These are phyloP conservation scores for Scalopus aquaticus DNA, from an alignment of 2,113 vertebrate genomes.

Conservation along the genomic window DNA sequence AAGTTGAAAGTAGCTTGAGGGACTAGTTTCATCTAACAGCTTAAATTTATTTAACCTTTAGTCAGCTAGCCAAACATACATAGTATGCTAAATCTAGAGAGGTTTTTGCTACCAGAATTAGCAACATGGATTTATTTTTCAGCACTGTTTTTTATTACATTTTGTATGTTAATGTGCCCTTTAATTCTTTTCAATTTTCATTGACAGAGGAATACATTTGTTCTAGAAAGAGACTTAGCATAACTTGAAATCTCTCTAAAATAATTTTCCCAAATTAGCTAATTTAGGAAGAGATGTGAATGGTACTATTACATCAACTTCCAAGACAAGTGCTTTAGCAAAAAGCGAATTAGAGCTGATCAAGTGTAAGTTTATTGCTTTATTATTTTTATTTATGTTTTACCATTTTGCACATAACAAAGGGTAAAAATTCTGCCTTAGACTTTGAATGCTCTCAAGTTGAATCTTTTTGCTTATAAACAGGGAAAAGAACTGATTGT, in stretches of 20 bases:
- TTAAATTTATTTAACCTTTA: constrained; percentile 50
- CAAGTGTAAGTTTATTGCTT: neutral
- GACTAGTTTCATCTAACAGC: neutral
- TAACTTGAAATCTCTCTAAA: constrained; percentile 49
- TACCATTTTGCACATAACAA: neutral
- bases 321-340: neutral
- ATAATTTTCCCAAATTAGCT: constrained; percentile 42
- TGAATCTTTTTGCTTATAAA: constrained; percentile 9
- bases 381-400: neutral
- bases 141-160: neutral
- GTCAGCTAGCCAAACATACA: constrained; percentile 3
- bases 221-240: constrained; percentile 24
- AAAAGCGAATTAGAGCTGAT: constrained; percentile 44
- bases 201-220: constrained; percentile 46
- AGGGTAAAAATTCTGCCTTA: neutral
- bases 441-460: neutral
- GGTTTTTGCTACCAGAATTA: neutral
- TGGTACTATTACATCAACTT: neutral
- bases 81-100: neutral
- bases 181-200: constrained; percentile 55
- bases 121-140: constrained; percentile 30
- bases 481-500: neutral
- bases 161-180: constrained; percentile 69
- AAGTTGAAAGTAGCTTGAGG: neutral
- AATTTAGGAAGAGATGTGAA: neutral